A percentile compares a stretch with the other conserved stretches of the same genome.
phyloP scores from a whole-genome alignment of 2,113 vertebrate genomes.

The Condylura cristata region DNA sequence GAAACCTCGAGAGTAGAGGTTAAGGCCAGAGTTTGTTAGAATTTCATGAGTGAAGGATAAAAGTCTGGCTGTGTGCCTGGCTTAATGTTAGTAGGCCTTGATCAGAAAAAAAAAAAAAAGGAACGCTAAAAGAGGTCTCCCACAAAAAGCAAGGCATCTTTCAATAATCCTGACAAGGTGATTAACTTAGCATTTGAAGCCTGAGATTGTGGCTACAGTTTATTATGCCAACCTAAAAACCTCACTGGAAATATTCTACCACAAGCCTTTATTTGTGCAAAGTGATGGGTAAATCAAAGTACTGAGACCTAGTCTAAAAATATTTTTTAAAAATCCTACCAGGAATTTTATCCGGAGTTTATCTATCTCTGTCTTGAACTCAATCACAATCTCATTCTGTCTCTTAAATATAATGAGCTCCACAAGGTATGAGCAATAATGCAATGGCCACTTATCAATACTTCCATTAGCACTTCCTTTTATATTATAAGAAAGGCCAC shows the following conservation, averaged over 20 bases:
- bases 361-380: not conserved
- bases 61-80: slow-evolving; percentile 20
- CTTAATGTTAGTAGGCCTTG: slow-evolving; percentile 7
- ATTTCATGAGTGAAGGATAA: slow-evolving; percentile 31
- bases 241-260: not conserved
- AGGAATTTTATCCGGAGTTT: not conserved
- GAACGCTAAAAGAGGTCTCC: not conserved
- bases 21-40: slow-evolving; percentile 35
- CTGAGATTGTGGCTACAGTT: not conserved
- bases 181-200: not conserved
- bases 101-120: slow-evolving; percentile 13
- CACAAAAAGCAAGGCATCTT: not conserved
- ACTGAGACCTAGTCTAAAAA: not conserved
- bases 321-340: not conserved
- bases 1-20: slow-evolving; percentile 31
- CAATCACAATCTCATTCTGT: not conserved
- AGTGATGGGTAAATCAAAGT: not conserved
- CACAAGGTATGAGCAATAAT: not conserved
- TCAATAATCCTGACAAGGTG: not conserved
- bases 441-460: not conserved
- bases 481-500: not conserved
- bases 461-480: not conserved
- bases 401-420: not conserved
- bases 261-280: not conserved
- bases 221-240: not conserved